Evolutionary conservation across 2,113 vertebrate genomes (phyloP).

Genomic region (Coptodon rendalli): DNA sequence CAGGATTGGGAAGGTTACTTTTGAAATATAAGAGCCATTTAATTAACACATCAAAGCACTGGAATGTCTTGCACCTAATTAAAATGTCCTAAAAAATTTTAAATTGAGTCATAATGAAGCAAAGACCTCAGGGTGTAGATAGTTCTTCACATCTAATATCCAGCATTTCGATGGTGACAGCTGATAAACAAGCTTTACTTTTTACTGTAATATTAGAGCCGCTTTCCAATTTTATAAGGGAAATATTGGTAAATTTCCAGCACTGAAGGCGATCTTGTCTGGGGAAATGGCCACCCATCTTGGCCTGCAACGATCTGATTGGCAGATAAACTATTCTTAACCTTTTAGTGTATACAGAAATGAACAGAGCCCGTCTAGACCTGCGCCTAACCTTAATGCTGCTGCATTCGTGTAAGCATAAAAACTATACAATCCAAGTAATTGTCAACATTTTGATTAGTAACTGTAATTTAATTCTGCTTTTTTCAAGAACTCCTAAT

Average conservation of each 20-base stretch:
- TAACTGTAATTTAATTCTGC: neutral
- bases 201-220: neutral
- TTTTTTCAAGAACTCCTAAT: neutral
- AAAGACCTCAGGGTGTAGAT: neutral
- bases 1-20: neutral
- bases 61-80: neutral
- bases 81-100: neutral
- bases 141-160: neutral
- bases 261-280: rapidly evolving
- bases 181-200: neutral
- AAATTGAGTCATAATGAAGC: neutral
- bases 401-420: neutral
- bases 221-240: neutral
- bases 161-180: neutral
- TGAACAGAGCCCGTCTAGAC: neutral
- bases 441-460: neutral
- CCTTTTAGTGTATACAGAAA: neutral
- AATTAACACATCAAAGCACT: neutral
- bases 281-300: neutral
- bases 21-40: neutral
- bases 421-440: neutral
- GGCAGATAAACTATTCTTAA: neutral
- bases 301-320: neutral
- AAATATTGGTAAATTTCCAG: neutral
- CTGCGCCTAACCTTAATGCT: neutral